Percentiles rank a stretch among this genome's conserved stretches.
phyloP scores from a whole-genome alignment of 2,888 invertebrate genomes.

The Drosophila niveifrons region DNA sequence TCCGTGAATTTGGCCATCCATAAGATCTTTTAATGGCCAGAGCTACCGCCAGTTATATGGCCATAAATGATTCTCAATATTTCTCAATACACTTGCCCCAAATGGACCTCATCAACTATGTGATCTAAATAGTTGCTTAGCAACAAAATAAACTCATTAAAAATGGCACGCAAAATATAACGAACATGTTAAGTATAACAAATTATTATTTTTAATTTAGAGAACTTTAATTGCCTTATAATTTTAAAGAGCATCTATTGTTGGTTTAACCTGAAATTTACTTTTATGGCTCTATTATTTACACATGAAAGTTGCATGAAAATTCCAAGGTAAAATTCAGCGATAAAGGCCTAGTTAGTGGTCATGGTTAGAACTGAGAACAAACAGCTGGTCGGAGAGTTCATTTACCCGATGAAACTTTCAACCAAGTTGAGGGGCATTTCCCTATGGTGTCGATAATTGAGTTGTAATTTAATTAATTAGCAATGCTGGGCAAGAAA shows the following conservation, averaged over 20 bases:
- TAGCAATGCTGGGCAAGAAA: neutral
- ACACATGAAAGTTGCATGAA: slow-evolving; percentile 62
- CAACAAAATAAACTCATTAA: neutral
- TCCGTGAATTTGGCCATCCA: slow-evolving; percentile 69
- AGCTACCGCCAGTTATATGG: slow-evolving; percentile 30
- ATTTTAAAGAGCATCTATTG: neutral
- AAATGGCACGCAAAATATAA: neutral
- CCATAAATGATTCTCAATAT: slow-evolving; percentile 48
- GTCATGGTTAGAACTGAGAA: slow-evolving; percentile 48
- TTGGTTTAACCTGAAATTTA: slow-evolving; percentile 19
- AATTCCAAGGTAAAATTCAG: slow-evolving; percentile 57
- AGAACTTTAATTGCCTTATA: slow-evolving; percentile 15
- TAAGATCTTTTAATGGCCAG: slow-evolving; percentile 59
- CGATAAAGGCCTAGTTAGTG: slow-evolving; percentile 52
- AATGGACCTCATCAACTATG: neutral
- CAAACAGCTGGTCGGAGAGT: slow-evolving; percentile 51
- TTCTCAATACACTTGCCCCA: slow-evolving; percentile 21
- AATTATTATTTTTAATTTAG: neutral
- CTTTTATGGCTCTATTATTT: slow-evolving; percentile 69
- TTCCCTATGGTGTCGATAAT: neutral
- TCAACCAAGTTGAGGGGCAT: slow-evolving; percentile 13
- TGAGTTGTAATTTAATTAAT: neutral
- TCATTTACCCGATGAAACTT: slow-evolving; percentile 62
- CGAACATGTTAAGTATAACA: neutral
- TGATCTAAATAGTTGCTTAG: neutral